Evolutionary conservation across 2,888 invertebrate species (phyloP).

Genomic region (Lysandra coridon): DNA sequence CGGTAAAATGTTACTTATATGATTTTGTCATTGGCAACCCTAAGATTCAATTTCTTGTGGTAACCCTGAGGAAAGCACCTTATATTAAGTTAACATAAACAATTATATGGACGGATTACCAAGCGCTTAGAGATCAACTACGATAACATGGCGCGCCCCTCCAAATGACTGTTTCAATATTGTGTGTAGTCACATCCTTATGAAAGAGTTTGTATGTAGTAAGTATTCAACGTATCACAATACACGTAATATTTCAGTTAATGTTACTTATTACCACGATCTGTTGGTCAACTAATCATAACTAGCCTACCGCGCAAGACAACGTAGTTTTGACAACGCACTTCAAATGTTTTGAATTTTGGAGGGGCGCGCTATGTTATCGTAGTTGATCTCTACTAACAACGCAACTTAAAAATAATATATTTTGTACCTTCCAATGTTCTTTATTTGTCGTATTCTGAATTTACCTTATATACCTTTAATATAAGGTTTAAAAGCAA

Average conservation of each 20-base stretch:
- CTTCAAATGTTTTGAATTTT: too few relatives aligned
- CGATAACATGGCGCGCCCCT: too few relatives aligned
- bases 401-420: not conserved
- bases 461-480: not conserved
- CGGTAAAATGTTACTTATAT: not conserved
- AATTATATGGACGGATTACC: constrained; percentile 10
- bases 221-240: too few relatives aligned
- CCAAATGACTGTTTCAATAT: too few relatives aligned
- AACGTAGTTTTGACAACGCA: too few relatives aligned
- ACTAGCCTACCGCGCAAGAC: too few relatives aligned
- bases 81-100: not conserved
- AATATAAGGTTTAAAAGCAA: not conserved
- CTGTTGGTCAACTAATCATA: too few relatives aligned
- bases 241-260: too few relatives aligned
- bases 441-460: not conserved
- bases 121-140: not conserved
- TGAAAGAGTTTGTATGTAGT: too few relatives aligned
- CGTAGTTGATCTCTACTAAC: not conserved
- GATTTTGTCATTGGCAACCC: not conserved
- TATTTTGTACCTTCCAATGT: constrained; percentile 1
- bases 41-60: not conserved
- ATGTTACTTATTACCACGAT: too few relatives aligned
- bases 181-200: too few relatives aligned
- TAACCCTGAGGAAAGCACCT: constrained; percentile 9
- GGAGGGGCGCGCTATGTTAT: too few relatives aligned